A percentile compares a stretch with the other conserved stretches of the same genome.
Evolutionary conservation across 64 coral and sea anemone species (phyloP).

Genomic region (Porites australiensis): DNA sequence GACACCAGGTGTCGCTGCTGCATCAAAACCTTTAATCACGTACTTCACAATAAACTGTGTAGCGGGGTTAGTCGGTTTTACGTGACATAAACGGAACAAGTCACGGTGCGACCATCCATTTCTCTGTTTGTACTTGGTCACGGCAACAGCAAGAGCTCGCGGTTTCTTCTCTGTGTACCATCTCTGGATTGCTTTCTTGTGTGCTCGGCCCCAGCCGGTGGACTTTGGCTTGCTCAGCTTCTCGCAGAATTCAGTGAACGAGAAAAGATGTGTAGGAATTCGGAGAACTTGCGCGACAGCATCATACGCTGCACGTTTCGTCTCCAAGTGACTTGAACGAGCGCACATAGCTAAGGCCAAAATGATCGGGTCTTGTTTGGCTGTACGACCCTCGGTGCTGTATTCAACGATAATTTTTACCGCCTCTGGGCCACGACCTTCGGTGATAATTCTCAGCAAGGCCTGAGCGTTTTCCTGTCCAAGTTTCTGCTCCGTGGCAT

Average conservation of each 20-base stretch:
- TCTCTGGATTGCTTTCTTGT: constrained; percentile 86
- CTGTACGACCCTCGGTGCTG: constrained; percentile 79
- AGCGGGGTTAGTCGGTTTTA: constrained; percentile 69
- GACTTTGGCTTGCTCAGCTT: constrained; percentile 59
- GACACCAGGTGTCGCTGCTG: constrained; percentile 46
- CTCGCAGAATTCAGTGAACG: constrained; percentile 79
- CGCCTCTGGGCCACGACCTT: constrained; percentile 68
- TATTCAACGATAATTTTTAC: constrained; percentile 81
- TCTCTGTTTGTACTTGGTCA: constrained; percentile 97
- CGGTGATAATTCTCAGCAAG: constrained; percentile 64
- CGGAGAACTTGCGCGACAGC: constrained; percentile 66
- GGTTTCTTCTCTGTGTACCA: constrained; percentile 91
- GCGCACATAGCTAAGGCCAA: constrained; percentile 82
- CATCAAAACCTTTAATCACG: constrained; percentile 85
- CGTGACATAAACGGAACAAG: constrained; percentile 82
- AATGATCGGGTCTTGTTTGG: constrained; percentile 90
- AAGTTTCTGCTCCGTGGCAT: constrained; percentile 58
- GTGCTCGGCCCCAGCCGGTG: constrained; percentile 86
- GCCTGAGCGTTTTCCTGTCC: constrained; percentile 78
- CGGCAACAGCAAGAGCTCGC: constrained; percentile 71
- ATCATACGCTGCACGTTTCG: constrained; percentile 79
- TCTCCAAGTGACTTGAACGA: constrained; percentile 57
- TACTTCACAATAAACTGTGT: constrained; percentile 81
- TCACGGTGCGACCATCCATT: constrained; percentile 93
- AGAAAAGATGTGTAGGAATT: constrained; percentile 94